Base-by-base conservation (phyloP, 2,888 invertebrate genomes). In the Vanessa cardui region DNA sequence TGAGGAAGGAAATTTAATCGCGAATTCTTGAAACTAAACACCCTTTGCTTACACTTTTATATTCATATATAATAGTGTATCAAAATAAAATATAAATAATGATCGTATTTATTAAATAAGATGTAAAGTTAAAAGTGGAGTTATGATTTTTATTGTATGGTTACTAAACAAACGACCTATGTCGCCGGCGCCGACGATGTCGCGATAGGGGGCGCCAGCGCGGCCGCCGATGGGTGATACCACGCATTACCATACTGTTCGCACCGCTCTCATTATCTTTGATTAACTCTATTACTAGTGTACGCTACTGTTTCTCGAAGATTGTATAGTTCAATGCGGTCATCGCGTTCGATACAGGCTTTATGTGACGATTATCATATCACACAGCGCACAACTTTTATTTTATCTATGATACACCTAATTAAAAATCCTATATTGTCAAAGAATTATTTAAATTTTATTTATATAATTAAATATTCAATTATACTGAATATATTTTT, bases 231-330 rank as follows among this genome's bases (percentile, higher is more conserved):
- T 88, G 83, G 81, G 80, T 84, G 78, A 77, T 79, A 78, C 74
- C 71, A 69, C 74, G 77, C 82, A 92, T 91, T 92, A 89, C 85
- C 89, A 92, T 90, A 88, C 82, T 78, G 82, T 83, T 83, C 83
- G 82, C 82, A 79, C 83, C 79, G 79, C 76, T 77, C 80, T 78
- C 79, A 78, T 80, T 83, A 85, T 85, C 83, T 80, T 76, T 78
- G 81, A 82, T 85, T 83, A 85, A 81, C 81, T 74, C 73, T 56
- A 56, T 76, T 81, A 79, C 80, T 80, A 81, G 80, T 80, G 80
- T 66, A 63, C 66, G 50, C 63, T 63, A 62, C 68, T 62, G 62
- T 45, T 62, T 64, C 58, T 65, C 58, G 58, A 21, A 49, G 58
- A 62, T 66, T 58, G 44, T 44, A 49, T 31, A 62, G 47, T 66